Evolutionary conservation across 2,888 invertebrate species (phyloP).

Genomic region (Leucophenga montana): DNA sequence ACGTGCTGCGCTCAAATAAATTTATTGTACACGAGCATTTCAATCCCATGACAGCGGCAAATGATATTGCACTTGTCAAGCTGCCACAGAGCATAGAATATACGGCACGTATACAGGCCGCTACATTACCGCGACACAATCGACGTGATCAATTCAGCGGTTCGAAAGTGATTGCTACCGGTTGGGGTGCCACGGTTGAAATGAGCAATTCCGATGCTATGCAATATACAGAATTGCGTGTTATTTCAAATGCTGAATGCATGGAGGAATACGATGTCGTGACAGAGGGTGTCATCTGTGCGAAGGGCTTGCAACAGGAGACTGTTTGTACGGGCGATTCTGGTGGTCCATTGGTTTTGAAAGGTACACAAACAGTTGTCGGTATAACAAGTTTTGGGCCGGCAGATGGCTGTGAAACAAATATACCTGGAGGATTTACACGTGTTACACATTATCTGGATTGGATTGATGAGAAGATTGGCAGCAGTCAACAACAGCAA

Average conservation of each 20-base stretch:
- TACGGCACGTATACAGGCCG: constrained; percentile 67
- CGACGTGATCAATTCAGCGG: constrained; percentile 57
- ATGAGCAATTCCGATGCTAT: constrained; percentile 64
- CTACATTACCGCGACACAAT: constrained; percentile 55
- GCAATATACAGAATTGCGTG: constrained; percentile 70
- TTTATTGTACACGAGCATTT: constrained; percentile 70
- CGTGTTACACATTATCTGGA: constrained; percentile 68
- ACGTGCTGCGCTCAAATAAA: constrained; percentile 64
- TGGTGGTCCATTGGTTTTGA: constrained; percentile 70
- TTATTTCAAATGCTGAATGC: constrained; percentile 69
- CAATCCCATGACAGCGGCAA: constrained; percentile 64
- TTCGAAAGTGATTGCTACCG: constrained; percentile 67
- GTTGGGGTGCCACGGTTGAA: constrained; percentile 69
- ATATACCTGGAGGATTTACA: constrained; percentile 70
- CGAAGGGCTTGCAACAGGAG: constrained; percentile 68
- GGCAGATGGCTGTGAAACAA: constrained; percentile 68
- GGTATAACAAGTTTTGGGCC: constrained; percentile 72
- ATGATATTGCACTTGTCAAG: constrained; percentile 71
- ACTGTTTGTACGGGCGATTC: constrained; percentile 72
- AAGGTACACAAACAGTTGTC: constrained; percentile 63
- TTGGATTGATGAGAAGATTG: constrained; percentile 70
- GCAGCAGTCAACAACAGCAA: constrained; percentile 37
- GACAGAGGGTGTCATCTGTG: constrained; percentile 67
- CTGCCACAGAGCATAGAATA: constrained; percentile 62
- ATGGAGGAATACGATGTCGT: constrained; percentile 67